Conservation (phyloP, 2,888 invertebrate genomes). For the Oxyteleia sp. region DNA sequence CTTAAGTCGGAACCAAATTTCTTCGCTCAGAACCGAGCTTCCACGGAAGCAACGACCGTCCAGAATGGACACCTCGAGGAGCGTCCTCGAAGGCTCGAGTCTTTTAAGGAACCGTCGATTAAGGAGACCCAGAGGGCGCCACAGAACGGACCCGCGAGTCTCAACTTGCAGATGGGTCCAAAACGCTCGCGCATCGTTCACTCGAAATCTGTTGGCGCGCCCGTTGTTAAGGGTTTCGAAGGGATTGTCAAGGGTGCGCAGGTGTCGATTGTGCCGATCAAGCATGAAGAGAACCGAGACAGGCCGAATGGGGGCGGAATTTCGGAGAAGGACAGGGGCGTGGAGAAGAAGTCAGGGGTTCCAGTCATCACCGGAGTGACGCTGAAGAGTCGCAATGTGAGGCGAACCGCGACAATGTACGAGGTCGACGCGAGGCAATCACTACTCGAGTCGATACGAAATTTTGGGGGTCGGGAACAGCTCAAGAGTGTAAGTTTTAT, state of each 20-base stretch:
- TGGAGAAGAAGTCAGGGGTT: slow-evolving; percentile 76
- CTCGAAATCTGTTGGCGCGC: slow-evolving; percentile 55
- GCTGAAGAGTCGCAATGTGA: slow-evolving; percentile 81
- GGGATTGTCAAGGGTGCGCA: slow-evolving; percentile 15
- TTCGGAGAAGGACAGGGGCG: slow-evolving; percentile 12
- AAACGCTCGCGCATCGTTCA: slow-evolving; percentile 34
- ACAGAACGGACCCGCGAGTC: slow-evolving; percentile 18
- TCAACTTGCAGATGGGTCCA: slow-evolving; percentile 22
- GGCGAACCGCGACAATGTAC: slow-evolving; percentile 79
- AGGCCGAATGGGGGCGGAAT: neutral
- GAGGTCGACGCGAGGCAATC: slow-evolving; percentile 90
- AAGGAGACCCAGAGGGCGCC: slow-evolving; percentile 2
- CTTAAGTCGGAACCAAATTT: slow-evolving; percentile 75
- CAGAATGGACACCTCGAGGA: slow-evolving; percentile 1
- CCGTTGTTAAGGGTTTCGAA: slow-evolving; percentile 81
- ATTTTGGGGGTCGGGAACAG: slow-evolving; percentile 89
- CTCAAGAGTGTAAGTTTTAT: slow-evolving; percentile 82
- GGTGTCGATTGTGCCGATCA: slow-evolving; percentile 63
- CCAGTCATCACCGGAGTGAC: slow-evolving; percentile 86
- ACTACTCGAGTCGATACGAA: slow-evolving; percentile 91
- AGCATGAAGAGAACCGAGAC: slow-evolving; percentile 31
- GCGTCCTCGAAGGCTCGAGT: slow-evolving; percentile 14
- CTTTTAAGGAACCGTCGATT: neutral
- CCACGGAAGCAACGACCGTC: slow-evolving; percentile 64
- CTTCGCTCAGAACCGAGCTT: slow-evolving; percentile 75